Base-by-base conservation (phyloP, 2,888 invertebrate species). In the Hedya salicella region DNA sequence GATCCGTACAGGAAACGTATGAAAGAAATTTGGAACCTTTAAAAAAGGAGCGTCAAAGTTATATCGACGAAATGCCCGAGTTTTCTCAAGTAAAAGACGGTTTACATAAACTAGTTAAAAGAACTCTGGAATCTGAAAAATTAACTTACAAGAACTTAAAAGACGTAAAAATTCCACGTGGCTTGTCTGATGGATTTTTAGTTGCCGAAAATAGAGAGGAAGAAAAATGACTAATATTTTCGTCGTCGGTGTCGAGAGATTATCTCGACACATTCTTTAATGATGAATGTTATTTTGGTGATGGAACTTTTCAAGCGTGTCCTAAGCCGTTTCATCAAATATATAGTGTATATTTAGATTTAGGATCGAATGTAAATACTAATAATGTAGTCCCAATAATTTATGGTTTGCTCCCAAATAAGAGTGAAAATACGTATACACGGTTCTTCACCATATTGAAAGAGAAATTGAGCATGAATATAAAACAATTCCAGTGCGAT, bases 1-100 rank as follows among this genome's bases (percentile, higher is more conserved):
- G 3, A 25, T 5, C 25, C 9, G 48, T 49, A 25, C 49, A 49
- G 25, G 49, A 25, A 0, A 49, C 49, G 16, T 64, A 42, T 42
- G 52, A 64, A 57, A 64, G 49, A 32, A 52, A 56, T 48, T 49
- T 63, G 56, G 63, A 56, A 56, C 56, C 56, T 49, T 56, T 49
- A 49, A 63, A 63, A 63, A 56, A 39, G 56, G 56, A 63, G 49
- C 46, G 25, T 49, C 39, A 49, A 49, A 63, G 56, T 49, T 63
- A 63, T 56, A 63, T 63, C n/a, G 63, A 63, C 49, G 50, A 63
- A 63, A 63, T 64, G 64, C 59, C 52, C 21, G 48, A 49, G 49
- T 59, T 59, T 50, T 44, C 52, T 59, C 50, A 59, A 59, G 64
- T 57, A 59, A 64, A 64, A 64, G 64, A 57, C 52, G 57, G 49